Evolutionary conservation across 2,888 invertebrate species (phyloP), one percentile per base, ranked within the genome.

Genomic region (Drosophila neonasuta): DNA sequence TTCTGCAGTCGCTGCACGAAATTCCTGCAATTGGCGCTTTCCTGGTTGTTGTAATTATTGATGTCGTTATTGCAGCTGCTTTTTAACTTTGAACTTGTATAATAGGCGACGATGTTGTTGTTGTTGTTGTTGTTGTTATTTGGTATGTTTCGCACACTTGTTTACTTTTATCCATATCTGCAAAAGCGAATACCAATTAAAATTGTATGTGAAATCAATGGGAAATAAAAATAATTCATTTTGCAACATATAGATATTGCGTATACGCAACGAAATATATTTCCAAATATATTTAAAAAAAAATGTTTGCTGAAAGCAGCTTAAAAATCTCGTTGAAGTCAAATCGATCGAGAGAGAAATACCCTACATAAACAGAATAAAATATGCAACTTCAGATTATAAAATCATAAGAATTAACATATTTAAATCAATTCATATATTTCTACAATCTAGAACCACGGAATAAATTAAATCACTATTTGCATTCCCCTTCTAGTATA

Each of bases 101-200:
- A 51, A 51, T 34, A 54, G 45, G 52, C 68, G 2, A 70, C 65
- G 62, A 54, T 72, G 55, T 54, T 67, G 54, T 46, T 57, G 51
- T 17, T 69, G 48, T 56, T 70, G 36, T 57, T 13, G 13, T 13
- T 13, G 48, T 54, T 71, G 39, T 61, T 69, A 61, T 63, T 55
- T 68, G 67, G 17, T 56, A 67, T 60, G 57, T 67, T 68, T 50
- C 63, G 51, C 59, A 58, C 67, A 49, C 39, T 36, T 67, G 57
- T 70, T 77, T 74, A 71, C 80, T 77, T 77, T 76, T 71, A 77
- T 74, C 74, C 83, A 83, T 79, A 72, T 68, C 85, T 69, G 74
- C 42, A 52, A 70, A 52, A 45, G 24, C 8, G 50, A 52, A 17
- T 8, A 10, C 5, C 30, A 17, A 59, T 65, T 48, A 29, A 56